Base-by-base conservation (phyloP, 1,140 invertebrate genomes). In the Micrasema minimum region DNA sequence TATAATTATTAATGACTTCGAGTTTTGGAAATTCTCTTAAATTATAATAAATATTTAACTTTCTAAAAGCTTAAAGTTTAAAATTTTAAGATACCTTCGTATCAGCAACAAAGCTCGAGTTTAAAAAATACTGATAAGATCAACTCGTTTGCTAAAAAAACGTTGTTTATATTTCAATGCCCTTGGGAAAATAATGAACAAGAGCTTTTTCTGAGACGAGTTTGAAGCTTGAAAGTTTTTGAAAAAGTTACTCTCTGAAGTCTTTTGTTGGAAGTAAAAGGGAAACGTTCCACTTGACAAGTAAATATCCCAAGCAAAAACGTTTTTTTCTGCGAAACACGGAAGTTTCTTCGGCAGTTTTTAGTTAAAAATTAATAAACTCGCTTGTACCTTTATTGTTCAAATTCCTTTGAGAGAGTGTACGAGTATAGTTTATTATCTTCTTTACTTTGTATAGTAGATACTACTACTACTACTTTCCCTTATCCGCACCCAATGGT, bases 131-230 rank as follows among this genome's bases (percentile, higher is more conserved):
- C 7, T 31, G 26, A 31, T 31, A 31, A 31, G 3, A 31, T 31
- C 26, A 31, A 31, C 26, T 31, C 26, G 26, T 31, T 31, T 7
- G 26, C 26, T 31, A 4, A 31, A 31, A 31, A 31, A 31, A 31
- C 11, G 11, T 20, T 46, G 31, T 48, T 61, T 64, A 57, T 41
- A 64, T 62, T 46, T 43, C 59, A 62, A 31, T 45, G 59, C 59
- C 59, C 43, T n/a, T 26, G 59, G 43, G 59, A 64, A 46, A 64
- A 64, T 46, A 64, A 64, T 46, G 23, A 64, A 64, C 59, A 23
- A 46, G 59, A 31, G 20, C 59, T 41, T 64, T 62, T 23, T 11
- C 55, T n/a, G 3, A 16, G 59, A 64, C 45, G 38, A 64, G 59
- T 64, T 46, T 64, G 23, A 64, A 64, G 45, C 22, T 31, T 64